Evolutionary conservation across 2,113 vertebrate species (phyloP).

Genomic region (Cyphomyrus discorhynchus): DNA sequence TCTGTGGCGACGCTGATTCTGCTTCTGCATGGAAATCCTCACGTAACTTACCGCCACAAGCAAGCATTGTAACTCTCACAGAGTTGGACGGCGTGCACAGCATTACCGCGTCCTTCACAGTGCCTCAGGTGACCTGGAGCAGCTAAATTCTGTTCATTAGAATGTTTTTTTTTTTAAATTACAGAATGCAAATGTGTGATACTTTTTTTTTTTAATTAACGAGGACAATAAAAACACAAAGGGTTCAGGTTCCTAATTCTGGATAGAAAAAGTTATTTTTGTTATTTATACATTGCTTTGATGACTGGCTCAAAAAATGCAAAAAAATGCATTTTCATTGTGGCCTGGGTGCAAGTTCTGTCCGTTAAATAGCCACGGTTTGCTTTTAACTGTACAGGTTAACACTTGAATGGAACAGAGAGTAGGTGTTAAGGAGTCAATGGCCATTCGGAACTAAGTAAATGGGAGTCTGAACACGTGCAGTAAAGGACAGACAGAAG

Average conservation of each 20-base stretch:
- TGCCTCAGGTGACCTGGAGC: background rate
- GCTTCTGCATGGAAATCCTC: background rate
- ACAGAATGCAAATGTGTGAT: background rate
- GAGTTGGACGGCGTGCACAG: background rate
- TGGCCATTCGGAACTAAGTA: background rate
- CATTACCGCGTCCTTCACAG: background rate
- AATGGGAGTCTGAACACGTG: background rate
- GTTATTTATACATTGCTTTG: background rate
- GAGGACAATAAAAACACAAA: background rate
- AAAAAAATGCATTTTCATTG: background rate
- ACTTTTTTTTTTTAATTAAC: background rate
- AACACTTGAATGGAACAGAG: background rate
- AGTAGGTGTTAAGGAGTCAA: background rate
- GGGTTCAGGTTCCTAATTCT: background rate
- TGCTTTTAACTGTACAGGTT: background rate
- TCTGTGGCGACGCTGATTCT: background rate
- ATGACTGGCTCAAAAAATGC: background rate
- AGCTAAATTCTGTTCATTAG: background rate
- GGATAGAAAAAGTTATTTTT: background rate
- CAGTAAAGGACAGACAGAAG: background rate
- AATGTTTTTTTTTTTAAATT: background rate
- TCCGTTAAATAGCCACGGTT: background rate
- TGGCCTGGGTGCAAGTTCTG: background rate
- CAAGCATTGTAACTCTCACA: background rate
- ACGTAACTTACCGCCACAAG: background rate